Base-by-base conservation (phyloP, 1,140 invertebrate species). In the Dendroctonus ponderosae region DNA sequence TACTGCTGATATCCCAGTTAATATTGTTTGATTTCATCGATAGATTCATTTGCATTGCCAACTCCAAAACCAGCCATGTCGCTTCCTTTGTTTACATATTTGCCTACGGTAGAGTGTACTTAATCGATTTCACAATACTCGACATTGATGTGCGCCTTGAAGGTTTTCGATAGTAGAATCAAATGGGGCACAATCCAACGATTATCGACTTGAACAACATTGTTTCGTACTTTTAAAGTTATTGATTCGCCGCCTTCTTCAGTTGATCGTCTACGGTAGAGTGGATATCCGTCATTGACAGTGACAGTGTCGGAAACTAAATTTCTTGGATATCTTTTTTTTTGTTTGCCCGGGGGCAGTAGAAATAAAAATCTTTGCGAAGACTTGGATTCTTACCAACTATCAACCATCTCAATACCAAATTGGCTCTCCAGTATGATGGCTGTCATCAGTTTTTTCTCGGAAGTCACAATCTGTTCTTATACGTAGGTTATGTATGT, bases 151-250 rank as follows among this genome's bases (percentile, higher is more conserved):
- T 80, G 78, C 11, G 76, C 73, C 7, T 78, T 72, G 57, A 67
- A 79, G 46, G 62, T 78, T 68, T 73, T 70, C 43, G 48, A 76
- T 6, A 80, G 67, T 7, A 80, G 39, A 9, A 76, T 76, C 54
- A 71, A 73, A 70, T 79, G 80, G 38, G 80, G 77, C 52, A 80
- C 79, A 6, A 81, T 71, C 77, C 76, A 80, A 63, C 66, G 11
- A 63, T 73, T 73, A 46, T 71, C 67, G 12, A 72, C 38, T 0
- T 49, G 58, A 56, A 72, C 9, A 44, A 63, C 53, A 2, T 40
- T 58, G 6, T 42, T 48, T 59, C 59, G 58, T 14, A 65, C 39
- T 11, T 62, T 61, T 9, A 46, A 11, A 11, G 12, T 46, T 1
- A 12, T 46, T 11, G 8, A 11, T 11, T 46, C 4, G 54, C 66